Conservation (phyloP, 2,797 vertebrate species). For the Malacoctenus gilli region DNA sequence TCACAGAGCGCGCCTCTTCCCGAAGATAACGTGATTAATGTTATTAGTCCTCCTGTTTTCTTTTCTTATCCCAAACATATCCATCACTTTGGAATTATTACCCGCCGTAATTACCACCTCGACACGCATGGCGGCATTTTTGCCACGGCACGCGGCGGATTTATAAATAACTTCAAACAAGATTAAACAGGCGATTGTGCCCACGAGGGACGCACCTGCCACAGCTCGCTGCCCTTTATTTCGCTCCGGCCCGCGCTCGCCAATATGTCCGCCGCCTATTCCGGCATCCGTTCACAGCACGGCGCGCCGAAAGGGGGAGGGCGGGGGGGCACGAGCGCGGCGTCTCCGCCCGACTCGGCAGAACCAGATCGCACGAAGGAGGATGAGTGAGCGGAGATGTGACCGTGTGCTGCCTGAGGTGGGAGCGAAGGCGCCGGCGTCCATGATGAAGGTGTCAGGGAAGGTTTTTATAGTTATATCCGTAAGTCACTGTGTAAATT, state of each 20-base stretch:
- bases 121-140: constrained; percentile 43
- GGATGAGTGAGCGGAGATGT: too few relatives aligned
- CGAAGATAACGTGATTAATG: constrained; percentile 46
- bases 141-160: constrained; percentile 34
- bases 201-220: constrained; percentile 54
- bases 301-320: constrained; percentile 19
- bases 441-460: too few relatives aligned
- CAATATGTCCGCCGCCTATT: constrained; percentile 30
- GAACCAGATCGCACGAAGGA: too few relatives aligned
- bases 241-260: constrained; percentile 30
- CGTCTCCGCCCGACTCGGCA: too few relatives aligned
- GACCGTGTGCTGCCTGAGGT: too few relatives aligned
- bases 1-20: constrained; percentile 1
- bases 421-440: too few relatives aligned
- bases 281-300: constrained; percentile 32
- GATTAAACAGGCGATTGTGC: constrained; percentile 52
- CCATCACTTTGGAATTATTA: constrained; percentile 57
- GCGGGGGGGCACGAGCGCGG: too few relatives aligned
- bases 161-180: constrained; percentile 53
- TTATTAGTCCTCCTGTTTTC: constrained; percentile 35
- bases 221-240: constrained; percentile 56
- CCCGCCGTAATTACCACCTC: constrained; percentile 47
- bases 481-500: too few relatives aligned
- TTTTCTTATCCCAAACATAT: constrained; percentile 47
- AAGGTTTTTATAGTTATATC: too few relatives aligned